Percentiles rank a stretch among this genome's conserved stretches.
phyloP scores from a whole-genome alignment of 1,140 invertebrate genomes.

The Helicoverpa armigera region DNA sequence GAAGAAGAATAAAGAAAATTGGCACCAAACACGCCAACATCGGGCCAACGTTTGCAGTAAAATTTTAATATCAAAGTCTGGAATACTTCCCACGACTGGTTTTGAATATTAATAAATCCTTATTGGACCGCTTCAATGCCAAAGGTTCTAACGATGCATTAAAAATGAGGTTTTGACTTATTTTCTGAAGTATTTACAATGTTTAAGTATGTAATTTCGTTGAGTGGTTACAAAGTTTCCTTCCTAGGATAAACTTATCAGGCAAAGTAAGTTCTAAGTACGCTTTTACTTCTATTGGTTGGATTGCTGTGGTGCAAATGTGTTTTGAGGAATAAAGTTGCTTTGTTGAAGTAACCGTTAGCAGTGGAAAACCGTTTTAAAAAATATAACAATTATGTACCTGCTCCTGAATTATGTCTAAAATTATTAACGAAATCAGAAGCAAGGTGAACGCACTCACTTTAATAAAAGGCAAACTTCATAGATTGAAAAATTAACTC shows the following conservation, averaged over 20 bases:
- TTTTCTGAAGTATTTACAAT: not conserved
- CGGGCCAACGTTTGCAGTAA: not conserved
- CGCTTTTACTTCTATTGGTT: too few species aligned
- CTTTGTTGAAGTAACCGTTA: too few species aligned
- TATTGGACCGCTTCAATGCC: slow-evolving; percentile 20
- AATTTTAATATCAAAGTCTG: slow-evolving; percentile 8
- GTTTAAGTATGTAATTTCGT: not conserved
- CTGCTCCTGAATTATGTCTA: too few species aligned
- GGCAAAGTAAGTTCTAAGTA: too few species aligned
- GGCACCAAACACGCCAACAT: not conserved
- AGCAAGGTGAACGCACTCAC: too few species aligned
- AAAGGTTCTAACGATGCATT: not conserved
- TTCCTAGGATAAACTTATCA: too few species aligned
- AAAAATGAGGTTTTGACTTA: not conserved
- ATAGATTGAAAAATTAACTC: not conserved
- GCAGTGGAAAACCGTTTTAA: too few species aligned
- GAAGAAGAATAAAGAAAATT: not conserved
- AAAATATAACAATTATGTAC: too few species aligned
- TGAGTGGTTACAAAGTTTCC: not conserved
- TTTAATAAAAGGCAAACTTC: too few species aligned
- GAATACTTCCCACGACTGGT: not conserved
- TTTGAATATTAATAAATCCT: slow-evolving; percentile 30
- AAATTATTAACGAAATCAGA: too few species aligned
- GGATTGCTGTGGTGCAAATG: too few species aligned
- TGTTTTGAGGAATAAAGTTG: too few species aligned